phyloP scores from a whole-genome alignment of 1,140 invertebrate genomes.

The Eulimnadia texana region DNA sequence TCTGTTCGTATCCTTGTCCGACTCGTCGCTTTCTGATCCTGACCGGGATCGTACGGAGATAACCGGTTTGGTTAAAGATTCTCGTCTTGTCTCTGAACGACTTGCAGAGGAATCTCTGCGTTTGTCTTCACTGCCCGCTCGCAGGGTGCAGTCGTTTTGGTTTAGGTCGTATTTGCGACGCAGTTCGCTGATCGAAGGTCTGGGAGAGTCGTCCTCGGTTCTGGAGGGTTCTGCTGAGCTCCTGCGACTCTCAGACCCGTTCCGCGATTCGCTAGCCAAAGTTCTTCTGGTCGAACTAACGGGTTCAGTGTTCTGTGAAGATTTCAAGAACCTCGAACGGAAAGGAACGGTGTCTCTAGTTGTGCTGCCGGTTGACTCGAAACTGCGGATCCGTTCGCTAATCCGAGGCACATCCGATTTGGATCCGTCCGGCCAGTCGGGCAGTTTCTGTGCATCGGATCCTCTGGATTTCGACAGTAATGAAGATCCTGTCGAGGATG shows the following conservation, averaged over 20 bases:
- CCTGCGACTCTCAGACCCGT: not conserved
- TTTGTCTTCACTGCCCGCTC: not conserved
- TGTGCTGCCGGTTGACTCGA: not conserved
- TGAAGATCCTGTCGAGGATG: not conserved
- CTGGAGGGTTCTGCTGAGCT: not conserved
- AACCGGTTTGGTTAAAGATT: not conserved
- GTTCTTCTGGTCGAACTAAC: no score
- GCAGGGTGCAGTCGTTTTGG: not conserved
- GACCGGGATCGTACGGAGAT: not conserved
- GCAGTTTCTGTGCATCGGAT: not conserved
- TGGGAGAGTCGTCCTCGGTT: not conserved
- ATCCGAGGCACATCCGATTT: not conserved
- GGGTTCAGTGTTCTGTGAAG: slow-evolving; percentile 6
- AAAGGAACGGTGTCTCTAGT: not conserved
- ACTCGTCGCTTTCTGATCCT: slow-evolving; percentile 7
- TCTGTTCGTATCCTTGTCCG: not conserved
- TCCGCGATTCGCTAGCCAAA: not conserved
- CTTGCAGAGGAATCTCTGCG: not conserved
- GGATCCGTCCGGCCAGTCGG: not conserved
- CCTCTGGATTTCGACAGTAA: slow-evolving; percentile 3
- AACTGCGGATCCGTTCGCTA: slow-evolving; percentile 2
- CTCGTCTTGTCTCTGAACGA: not conserved
- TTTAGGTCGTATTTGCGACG: slow-evolving; percentile 1
- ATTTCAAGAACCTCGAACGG: not conserved
- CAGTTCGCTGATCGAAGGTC: not conserved